phyloP scores from a whole-genome alignment of 2,888 invertebrate genomes.

The Mechanitis messenoides region DNA sequence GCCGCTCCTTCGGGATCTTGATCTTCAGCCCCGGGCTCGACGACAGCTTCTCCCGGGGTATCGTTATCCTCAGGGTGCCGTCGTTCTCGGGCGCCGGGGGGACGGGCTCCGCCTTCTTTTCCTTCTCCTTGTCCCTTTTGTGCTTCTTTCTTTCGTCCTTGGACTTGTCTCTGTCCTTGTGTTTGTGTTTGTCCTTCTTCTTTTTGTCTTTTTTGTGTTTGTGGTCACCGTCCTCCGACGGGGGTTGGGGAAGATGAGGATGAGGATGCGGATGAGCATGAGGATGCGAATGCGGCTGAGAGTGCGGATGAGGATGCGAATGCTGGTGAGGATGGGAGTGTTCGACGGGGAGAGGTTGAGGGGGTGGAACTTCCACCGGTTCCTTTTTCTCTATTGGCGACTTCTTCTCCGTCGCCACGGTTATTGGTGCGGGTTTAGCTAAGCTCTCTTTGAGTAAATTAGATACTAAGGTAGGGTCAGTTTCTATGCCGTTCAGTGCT shows the following conservation, averaged over 20 bases:
- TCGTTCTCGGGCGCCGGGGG: constrained; percentile 36
- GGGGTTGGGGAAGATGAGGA: constrained; percentile 31
- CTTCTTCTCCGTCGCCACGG: constrained; percentile 58
- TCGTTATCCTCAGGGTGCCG: constrained; percentile 60
- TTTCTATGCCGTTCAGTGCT: constrained; percentile 80
- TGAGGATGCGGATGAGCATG: constrained; percentile 35
- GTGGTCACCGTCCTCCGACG: constrained; percentile 51
- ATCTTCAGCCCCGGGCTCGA: constrained; percentile 81
- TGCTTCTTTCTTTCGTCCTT: constrained; percentile 84
- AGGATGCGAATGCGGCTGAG: constrained; percentile 31
- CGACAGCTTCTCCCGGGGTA: constrained; percentile 62
- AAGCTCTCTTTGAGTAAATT: constrained; percentile 81
- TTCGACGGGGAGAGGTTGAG: constrained; percentile 23
- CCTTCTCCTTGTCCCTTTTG: constrained; percentile 79
- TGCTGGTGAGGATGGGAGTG: constrained; percentile 29
- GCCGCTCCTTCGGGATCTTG: constrained; percentile 86
- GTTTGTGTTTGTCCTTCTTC: constrained; percentile 87
- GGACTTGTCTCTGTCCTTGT: constrained; percentile 85
- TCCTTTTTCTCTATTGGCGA: constrained; percentile 55
- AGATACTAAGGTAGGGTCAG: constrained; percentile 83
- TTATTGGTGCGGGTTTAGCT: constrained; percentile 68
- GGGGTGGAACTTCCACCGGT: constrained; percentile 41
- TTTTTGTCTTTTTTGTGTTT: constrained; percentile 81
- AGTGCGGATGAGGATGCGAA: constrained; percentile 30
- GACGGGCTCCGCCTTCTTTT: constrained; percentile 48